phyloP scores from a whole-genome alignment of 1,140 invertebrate genomes.

The Bicyclus anynana region DNA sequence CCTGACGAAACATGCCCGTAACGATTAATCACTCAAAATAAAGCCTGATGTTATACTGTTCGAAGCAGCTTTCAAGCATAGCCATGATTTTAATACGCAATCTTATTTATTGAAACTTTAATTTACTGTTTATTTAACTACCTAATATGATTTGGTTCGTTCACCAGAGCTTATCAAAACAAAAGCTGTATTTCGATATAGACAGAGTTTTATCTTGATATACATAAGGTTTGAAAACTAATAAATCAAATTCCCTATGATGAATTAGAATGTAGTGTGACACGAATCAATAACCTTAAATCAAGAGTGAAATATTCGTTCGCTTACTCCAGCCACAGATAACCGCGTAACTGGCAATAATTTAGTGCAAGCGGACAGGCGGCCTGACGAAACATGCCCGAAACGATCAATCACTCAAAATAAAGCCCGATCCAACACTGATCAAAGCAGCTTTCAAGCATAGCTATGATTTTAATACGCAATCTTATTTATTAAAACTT shows the following conservation, averaged over 20 bases:
- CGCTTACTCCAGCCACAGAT: constrained; percentile 9
- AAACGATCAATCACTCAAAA: constrained; percentile 11
- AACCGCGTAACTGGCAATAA: constrained; percentile 8
- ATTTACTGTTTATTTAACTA: too few species aligned
- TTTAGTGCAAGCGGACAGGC: constrained; percentile 8
- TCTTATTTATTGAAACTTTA: too few species aligned
- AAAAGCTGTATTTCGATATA: too few species aligned
- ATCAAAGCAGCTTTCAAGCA: too few species aligned
- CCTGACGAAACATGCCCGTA: background rate
- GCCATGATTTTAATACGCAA: too few species aligned
- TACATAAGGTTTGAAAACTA: too few species aligned
- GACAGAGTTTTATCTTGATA: too few species aligned
- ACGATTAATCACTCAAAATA: background rate
- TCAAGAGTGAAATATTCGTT: constrained; percentile 15
- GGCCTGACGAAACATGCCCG: constrained; percentile 8
- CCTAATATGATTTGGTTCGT: too few species aligned
- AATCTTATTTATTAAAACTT: too few species aligned
- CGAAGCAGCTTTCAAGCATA: too few species aligned
- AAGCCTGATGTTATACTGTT: background rate
- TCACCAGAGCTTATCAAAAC: too few species aligned
- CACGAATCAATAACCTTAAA: constrained; percentile 10
- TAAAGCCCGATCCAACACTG: background rate
- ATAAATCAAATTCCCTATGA: background rate
- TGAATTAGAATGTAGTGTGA: constrained; percentile 7
- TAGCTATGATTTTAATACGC: too few species aligned